These are phyloP conservation scores for Blennius ocellaris DNA, from an alignment of 2,113 vertebrate genomes.

Conservation along the genomic window DNA sequence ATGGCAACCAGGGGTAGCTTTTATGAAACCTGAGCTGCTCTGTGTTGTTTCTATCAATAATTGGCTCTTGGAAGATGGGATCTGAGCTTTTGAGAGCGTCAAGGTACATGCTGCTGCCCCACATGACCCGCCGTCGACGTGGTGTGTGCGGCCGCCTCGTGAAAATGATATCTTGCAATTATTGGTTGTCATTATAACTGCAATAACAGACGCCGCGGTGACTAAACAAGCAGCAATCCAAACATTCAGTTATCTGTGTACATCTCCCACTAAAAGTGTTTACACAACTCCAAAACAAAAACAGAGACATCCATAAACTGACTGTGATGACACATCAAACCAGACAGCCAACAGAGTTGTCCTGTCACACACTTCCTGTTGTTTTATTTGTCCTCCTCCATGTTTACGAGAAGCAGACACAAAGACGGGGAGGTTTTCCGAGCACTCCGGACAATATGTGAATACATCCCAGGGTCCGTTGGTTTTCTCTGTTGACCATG, in stretches of 20 bases:
- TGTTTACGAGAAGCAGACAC: conserved; percentile 78
- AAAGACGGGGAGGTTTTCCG: conserved; percentile 47
- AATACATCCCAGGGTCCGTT: neutral
- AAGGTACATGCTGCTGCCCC: conserved; percentile 19
- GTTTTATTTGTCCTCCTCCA: conserved; percentile 70
- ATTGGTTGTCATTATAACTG: conserved; percentile 76
- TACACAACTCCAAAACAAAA: conserved; percentile 84
- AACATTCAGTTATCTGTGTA: conserved; percentile 84
- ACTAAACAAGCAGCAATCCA: conserved; percentile 81
- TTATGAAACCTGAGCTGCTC: conserved; percentile 52
- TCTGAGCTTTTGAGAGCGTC: conserved; percentile 1
- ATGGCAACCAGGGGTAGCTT: conserved; percentile 37
- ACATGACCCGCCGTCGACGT: neutral
- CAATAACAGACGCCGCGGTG: conserved; percentile 79
- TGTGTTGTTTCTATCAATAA: neutral
- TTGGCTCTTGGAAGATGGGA: neutral
- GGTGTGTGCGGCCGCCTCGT: conserved; percentile 5
- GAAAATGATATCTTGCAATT: conserved; percentile 76
- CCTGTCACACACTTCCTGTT: conserved; percentile 82
- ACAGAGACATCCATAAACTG: conserved; percentile 77
- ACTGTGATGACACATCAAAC: conserved; percentile 80
- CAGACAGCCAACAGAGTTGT: conserved; percentile 71
- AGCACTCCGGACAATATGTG: conserved; percentile 47
- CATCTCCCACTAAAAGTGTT: conserved; percentile 78
- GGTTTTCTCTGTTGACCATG: conserved; percentile 1